These are phyloP conservation scores for Drosophila seclusa DNA, from an alignment of 2,888 invertebrate genomes.

Conservation along the genomic window DNA sequence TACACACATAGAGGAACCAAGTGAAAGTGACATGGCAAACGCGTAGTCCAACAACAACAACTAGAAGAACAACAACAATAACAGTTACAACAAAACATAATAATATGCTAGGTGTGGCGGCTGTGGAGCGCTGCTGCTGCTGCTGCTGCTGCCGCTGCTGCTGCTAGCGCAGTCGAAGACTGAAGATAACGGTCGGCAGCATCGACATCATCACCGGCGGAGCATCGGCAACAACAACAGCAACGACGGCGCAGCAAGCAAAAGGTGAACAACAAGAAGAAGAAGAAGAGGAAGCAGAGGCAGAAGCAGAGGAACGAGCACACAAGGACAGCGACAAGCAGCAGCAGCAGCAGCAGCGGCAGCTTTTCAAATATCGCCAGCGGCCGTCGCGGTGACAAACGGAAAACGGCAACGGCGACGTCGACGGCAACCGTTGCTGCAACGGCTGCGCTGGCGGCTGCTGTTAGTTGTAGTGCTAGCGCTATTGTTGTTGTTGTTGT, in stretches of 20 bases:
- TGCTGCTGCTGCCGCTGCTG: conserved; percentile 31
- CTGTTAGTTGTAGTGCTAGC: conserved; percentile 31
- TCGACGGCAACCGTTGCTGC: conserved; percentile 26
- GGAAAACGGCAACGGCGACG: conserved; percentile 45
- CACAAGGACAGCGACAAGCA: conserved; percentile 2
- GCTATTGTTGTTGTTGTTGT: conserved; percentile 34
- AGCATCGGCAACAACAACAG: conserved; percentile 25
- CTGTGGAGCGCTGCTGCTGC: conserved; percentile 38
- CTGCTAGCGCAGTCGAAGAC: conserved; percentile 15
- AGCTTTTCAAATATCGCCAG: conserved; percentile 15
- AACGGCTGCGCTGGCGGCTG: conserved; percentile 45
- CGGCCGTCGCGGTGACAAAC: conserved; percentile 45
- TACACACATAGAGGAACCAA: neutral
- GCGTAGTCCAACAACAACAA: conserved; percentile 22
- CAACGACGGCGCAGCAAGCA: conserved; percentile 24
- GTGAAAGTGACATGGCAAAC: conserved; percentile 50
- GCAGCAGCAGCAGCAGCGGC: conserved; percentile 9
- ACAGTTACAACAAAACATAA: conserved; percentile 23
- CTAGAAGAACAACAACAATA: neutral
- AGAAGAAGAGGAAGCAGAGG: neutral
- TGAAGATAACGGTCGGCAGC: conserved; percentile 20
- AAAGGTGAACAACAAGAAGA: conserved; percentile 1
- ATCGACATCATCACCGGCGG: conserved; percentile 34
- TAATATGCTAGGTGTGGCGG: conserved; percentile 69
- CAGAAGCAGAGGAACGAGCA: neutral